Conservation (phyloP, 2,797 vertebrate genomes). For the Falco peregrinus region DNA sequence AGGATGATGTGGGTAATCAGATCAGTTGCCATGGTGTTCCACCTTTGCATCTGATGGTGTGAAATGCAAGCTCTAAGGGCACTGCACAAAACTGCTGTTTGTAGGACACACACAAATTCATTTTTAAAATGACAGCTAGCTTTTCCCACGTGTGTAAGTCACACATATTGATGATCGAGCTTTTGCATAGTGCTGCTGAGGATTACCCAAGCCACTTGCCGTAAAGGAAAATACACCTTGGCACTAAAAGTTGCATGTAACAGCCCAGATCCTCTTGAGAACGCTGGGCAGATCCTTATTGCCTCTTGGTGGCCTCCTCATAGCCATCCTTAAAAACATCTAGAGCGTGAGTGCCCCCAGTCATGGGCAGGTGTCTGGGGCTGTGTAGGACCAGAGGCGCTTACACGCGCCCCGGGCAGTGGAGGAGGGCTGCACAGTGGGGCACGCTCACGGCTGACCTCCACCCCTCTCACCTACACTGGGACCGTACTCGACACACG, state of each 20-base stretch:
- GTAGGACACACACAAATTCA: background rate
- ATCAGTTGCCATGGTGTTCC: slow-evolving; percentile 44
- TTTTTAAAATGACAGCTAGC: too few species aligned
- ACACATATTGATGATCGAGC: too few species aligned
- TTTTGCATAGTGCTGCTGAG: background rate
- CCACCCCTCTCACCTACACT: background rate
- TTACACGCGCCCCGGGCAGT: background rate
- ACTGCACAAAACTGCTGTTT: background rate
- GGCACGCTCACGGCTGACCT: background rate
- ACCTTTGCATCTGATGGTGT: background rate
- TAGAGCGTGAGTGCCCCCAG: background rate
- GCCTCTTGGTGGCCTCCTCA: background rate
- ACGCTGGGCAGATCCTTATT: background rate
- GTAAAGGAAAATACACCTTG: background rate
- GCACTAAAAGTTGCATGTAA: background rate
- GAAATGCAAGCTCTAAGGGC: background rate
- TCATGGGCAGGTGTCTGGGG: background rate
- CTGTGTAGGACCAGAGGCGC: background rate
- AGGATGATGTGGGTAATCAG: background rate
- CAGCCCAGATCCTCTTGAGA: background rate
- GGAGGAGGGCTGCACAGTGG: background rate
- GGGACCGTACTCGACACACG: background rate
- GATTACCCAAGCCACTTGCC: background rate
- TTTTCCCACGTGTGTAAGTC: too few species aligned
- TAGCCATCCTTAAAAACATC: background rate